Percentiles rank a stretch among this genome's conserved stretches.
These are phyloP conservation scores for Morone saxatilis DNA, from an alignment of 2,113 vertebrate species.

Conservation along the genomic window DNA sequence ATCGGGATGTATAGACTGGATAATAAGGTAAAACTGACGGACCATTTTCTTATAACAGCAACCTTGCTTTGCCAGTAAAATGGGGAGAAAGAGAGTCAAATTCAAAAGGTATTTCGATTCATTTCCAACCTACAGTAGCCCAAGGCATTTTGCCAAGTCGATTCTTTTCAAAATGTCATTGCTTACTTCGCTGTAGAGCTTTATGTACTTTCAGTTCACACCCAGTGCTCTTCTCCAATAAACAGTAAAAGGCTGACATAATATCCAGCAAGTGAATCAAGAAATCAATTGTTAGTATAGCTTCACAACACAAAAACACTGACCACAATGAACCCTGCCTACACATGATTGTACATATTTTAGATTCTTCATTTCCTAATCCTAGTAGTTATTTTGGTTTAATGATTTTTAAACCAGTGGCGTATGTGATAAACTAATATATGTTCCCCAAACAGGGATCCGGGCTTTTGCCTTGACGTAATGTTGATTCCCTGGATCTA, in stretches of 20 bases:
- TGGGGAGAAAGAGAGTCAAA: slow-evolving; percentile 5
- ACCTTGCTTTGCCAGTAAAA: not conserved
- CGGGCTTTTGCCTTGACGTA: no score
- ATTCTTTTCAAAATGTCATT: slow-evolving; percentile 54
- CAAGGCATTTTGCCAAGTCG: slow-evolving; percentile 26
- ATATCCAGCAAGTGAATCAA: slow-evolving; percentile 9
- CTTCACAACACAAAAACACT: not conserved
- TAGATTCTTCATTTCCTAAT: not conserved
- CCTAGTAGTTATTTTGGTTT: not conserved
- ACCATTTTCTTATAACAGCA: slow-evolving; percentile 7
- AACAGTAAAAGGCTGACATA: slow-evolving; percentile 17
- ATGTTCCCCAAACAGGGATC: no score
- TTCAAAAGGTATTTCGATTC: slow-evolving; percentile 25
- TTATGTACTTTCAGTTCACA: slow-evolving; percentile 25
- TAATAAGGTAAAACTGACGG: slow-evolving; percentile 5
- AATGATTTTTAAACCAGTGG: not conserved
- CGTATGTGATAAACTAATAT: not conserved
- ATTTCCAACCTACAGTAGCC: slow-evolving; percentile 14
- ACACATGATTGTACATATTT: not conserved
- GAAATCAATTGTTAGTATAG: slow-evolving; percentile 20
- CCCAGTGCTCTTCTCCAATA: slow-evolving; percentile 22
- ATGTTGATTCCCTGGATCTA: not conserved
- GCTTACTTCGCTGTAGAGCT: slow-evolving; percentile 18
- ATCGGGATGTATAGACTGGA: not conserved
- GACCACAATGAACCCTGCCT: not conserved